Conservation (phyloP, 2,888 invertebrate species). For the Troides helena region DNA sequence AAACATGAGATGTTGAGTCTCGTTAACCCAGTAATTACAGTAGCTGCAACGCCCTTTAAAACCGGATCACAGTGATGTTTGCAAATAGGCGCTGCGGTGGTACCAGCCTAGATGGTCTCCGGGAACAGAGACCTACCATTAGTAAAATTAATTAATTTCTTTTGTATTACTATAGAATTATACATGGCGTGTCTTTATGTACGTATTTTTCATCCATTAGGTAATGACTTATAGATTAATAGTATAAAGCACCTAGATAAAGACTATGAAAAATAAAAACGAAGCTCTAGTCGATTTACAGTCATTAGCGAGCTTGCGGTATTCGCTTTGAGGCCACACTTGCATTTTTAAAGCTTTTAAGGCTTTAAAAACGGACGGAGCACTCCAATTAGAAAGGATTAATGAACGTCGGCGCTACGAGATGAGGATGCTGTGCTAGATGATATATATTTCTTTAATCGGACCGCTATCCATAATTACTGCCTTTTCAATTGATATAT, state of each 20-base stretch:
- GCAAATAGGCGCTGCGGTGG: too few relatives aligned
- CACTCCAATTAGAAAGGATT: conserved; percentile 26
- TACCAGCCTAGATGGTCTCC: too few relatives aligned
- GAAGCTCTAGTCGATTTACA: conserved; percentile 6
- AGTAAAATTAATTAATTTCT: too few relatives aligned
- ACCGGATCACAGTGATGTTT: too few relatives aligned
- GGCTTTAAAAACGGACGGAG: conserved; percentile 20
- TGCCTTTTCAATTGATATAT: too few relatives aligned
- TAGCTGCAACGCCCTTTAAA: too few relatives aligned
- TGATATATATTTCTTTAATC: conserved; percentile 15
- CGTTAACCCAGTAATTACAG: too few relatives aligned
- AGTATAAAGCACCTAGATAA: background rate
- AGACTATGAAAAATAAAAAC: background rate
- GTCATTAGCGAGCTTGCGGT: conserved; percentile 21
- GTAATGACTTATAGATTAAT: background rate
- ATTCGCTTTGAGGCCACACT: conserved; percentile 8
- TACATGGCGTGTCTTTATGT: background rate
- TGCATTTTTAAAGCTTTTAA: conserved; percentile 25
- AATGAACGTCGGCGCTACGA: conserved; percentile 17
- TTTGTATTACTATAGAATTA: too few relatives aligned
- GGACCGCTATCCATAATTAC: conserved; percentile 3
- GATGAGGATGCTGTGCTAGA: conserved; percentile 7
- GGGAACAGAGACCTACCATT: too few relatives aligned
- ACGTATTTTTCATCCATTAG: background rate
- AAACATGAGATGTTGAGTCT: too few relatives aligned